Evolutionary conservation across 2,888 invertebrate genomes (phyloP).

Genomic region (Spisula subtruncata): DNA sequence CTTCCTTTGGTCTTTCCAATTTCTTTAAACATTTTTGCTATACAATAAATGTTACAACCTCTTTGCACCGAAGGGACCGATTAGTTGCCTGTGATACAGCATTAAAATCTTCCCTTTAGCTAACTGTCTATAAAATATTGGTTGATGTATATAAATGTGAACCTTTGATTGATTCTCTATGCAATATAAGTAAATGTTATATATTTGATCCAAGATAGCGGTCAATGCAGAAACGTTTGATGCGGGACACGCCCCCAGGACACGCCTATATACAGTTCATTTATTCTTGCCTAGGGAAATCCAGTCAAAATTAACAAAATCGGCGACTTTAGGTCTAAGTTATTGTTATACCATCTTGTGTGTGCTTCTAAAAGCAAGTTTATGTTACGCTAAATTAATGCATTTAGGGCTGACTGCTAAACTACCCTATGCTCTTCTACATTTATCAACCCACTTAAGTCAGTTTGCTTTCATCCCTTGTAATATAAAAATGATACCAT

Average conservation of each 20-base stretch:
- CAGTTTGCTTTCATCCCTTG: too few species aligned
- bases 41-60: too few species aligned
- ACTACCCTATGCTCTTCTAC: too few species aligned
- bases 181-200: conserved; percentile 10
- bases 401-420: too few species aligned
- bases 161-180: background rate
- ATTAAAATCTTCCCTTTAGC: background rate
- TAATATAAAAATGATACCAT: conserved; percentile 3
- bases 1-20: too few species aligned
- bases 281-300: conserved; percentile 2
- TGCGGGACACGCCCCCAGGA: background rate
- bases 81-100: too few species aligned
- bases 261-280: conserved; percentile 15
- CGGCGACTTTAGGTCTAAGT: background rate
- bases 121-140: conserved; percentile 17
- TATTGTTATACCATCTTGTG: background rate
- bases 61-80: too few species aligned
- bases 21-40: too few species aligned
- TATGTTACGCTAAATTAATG: background rate
- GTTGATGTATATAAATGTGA: background rate
- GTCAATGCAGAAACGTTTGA: conserved; percentile 7
- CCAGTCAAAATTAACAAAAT: background rate
- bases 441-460: too few species aligned
- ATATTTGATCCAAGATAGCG: background rate
- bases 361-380: background rate